These are phyloP conservation scores for Mastomys coucha DNA, from an alignment of 2,113 vertebrate species.

Conservation along the genomic window DNA sequence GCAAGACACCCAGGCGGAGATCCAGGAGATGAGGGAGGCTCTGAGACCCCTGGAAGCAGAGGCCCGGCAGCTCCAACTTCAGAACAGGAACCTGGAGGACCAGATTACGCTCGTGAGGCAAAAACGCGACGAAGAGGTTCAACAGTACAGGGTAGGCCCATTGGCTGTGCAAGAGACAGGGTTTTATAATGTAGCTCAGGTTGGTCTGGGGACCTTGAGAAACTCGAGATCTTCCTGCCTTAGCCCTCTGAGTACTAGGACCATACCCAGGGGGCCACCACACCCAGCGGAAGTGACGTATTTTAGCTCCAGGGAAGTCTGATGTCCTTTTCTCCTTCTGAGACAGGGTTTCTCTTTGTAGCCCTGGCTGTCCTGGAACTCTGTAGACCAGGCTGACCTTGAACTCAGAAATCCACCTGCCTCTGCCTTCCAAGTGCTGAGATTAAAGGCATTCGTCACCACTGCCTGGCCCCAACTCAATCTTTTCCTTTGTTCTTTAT, in stretches of 20 bases:
- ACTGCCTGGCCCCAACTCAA: not conserved
- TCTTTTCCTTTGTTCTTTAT: not conserved
- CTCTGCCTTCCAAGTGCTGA: too few relatives aligned
- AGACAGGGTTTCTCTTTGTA: not conserved
- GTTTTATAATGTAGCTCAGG: not conserved
- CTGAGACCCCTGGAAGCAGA: slow-evolving; percentile 91
- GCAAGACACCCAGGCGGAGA: slow-evolving; percentile 89
- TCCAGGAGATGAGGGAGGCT: slow-evolving; percentile 89
- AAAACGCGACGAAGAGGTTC: slow-evolving; percentile 91
- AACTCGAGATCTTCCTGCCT: not conserved
- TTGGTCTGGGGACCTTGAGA: not conserved
- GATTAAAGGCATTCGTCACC: too few relatives aligned
- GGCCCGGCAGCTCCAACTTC: slow-evolving; percentile 88
- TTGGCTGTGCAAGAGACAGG: not conserved
- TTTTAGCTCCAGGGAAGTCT: not conserved
- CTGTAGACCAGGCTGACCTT: not conserved
- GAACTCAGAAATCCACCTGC: not conserved
- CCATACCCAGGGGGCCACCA: not conserved
- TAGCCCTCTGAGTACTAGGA: not conserved
- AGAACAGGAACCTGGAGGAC: slow-evolving; percentile 92
- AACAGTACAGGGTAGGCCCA: slow-evolving; percentile 91
- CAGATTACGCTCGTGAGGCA: slow-evolving; percentile 89
- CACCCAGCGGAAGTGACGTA: not conserved
- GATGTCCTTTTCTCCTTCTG: not conserved
- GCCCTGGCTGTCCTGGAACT: not conserved